phyloP scores from a whole-genome alignment of 2,113 vertebrate species.

The Capreolus pygargus region DNA sequence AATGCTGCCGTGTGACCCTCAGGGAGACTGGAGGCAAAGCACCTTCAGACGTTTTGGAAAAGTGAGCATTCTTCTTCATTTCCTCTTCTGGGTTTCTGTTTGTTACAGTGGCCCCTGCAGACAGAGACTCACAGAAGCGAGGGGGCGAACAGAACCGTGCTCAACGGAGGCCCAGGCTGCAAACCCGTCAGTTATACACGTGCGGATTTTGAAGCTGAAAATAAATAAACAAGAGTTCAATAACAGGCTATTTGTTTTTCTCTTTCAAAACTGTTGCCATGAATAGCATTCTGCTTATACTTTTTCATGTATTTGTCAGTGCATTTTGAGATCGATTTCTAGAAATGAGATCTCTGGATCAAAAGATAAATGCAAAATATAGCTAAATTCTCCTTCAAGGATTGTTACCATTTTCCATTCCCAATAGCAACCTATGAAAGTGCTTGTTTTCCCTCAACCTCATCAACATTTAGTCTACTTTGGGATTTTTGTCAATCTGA shows the following conservation, averaged over 20 bases:
- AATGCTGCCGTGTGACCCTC: neutral
- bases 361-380: neutral
- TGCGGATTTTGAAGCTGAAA: neutral
- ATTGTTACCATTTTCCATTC: neutral
- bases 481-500: neutral
- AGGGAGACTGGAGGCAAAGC: neutral
- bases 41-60: neutral
- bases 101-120: neutral
- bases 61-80: neutral
- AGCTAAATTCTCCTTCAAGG: neutral
- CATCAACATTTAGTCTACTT: neutral
- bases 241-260: neutral
- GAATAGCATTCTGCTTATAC: neutral
- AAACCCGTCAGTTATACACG: neutral
- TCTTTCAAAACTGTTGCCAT: neutral
- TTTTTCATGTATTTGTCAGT: neutral
- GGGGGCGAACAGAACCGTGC: neutral
- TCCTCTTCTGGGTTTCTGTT: neutral
- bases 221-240: neutral
- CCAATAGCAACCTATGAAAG: neutral
- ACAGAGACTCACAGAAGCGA: neutral
- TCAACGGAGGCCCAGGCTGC: neutral
- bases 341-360: neutral
- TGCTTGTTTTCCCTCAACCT: neutral
- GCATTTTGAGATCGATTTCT: neutral